A percentile compares a stretch with the other conserved stretches of the same genome.
phyloP scores from a whole-genome alignment of 1,140 invertebrate species.

The Bicyclus anynana region DNA sequence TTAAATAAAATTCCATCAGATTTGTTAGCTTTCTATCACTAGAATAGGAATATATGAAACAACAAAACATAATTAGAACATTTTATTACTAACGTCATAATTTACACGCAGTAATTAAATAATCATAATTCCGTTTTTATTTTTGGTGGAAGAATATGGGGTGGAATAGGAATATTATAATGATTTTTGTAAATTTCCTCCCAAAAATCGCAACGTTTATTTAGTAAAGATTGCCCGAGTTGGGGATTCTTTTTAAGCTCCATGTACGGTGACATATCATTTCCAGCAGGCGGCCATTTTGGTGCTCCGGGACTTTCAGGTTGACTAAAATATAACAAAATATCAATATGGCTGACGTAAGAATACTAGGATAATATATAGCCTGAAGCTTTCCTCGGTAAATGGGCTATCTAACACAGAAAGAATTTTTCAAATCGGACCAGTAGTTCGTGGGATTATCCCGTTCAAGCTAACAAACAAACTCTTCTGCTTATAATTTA shows the following conservation, averaged over 20 bases:
- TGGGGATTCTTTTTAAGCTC: constrained; percentile 1
- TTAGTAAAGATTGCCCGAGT: background rate
- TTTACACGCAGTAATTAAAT: background rate
- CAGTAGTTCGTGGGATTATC: too few species aligned
- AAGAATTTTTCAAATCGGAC: too few species aligned
- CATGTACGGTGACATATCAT: constrained; percentile 34
- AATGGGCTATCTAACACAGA: too few species aligned
- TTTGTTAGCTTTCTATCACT: too few species aligned
- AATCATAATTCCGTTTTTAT: background rate
- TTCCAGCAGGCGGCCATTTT: constrained; percentile 30
- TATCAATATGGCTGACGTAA: background rate
- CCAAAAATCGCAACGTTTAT: constrained; percentile 4
- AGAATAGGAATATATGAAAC: too few species aligned
- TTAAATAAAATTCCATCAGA: too few species aligned
- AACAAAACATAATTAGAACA: too few species aligned
- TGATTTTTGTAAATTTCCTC: background rate
- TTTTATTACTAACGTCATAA: background rate
- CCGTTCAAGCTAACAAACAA: too few species aligned
- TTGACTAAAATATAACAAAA: constrained; percentile 24
- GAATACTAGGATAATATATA: too few species aligned
- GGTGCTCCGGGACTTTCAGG: constrained; percentile 28
- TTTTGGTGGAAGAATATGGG: background rate
- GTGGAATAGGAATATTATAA: background rate
- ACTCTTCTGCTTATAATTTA: too few species aligned
- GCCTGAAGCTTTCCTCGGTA: too few species aligned